A percentile compares a stretch with the other conserved stretches of the same genome.
These are phyloP conservation scores for Rhagologus leucostigma DNA, from an alignment of 2,113 vertebrate genomes.

Conservation along the genomic window DNA sequence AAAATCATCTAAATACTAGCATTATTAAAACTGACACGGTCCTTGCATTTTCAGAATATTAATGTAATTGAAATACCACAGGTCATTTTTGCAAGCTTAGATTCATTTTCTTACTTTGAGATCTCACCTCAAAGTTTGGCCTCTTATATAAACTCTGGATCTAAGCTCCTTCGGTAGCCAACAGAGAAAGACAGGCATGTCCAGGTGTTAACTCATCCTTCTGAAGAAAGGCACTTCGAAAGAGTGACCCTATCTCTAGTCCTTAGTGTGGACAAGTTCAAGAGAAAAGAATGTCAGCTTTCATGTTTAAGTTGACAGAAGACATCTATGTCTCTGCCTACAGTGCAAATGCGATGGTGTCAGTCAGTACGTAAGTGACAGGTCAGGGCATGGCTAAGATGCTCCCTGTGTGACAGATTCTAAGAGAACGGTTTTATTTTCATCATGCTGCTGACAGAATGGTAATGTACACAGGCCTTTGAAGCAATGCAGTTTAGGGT, in stretches of 20 bases:
- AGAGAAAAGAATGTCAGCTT: not conserved
- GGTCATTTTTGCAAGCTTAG: not conserved
- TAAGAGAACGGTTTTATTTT: not conserved
- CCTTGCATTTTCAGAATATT: not conserved
- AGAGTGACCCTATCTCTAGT: not conserved
- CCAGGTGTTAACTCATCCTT: not conserved
- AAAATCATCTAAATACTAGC: not conserved
- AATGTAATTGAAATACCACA: not conserved
- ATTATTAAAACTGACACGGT: not conserved
- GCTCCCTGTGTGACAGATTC: not conserved
- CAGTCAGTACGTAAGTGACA: not conserved
- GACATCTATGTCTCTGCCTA: not conserved
- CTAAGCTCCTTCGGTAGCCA: not conserved
- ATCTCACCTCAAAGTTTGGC: not conserved
- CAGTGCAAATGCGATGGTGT: not conserved
- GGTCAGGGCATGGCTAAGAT: not conserved
- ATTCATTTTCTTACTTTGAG: not conserved
- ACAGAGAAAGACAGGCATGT: not conserved
- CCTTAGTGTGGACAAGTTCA: not conserved
- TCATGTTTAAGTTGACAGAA: not conserved
- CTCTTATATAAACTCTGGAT: not conserved
- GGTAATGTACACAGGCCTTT: not conserved
- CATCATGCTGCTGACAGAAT: not conserved
- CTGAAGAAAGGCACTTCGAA: not conserved
- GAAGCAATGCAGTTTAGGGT: not conserved